Base-by-base conservation (phyloP, 2,797 vertebrate species). In the Sebastes trivittatus region DNA sequence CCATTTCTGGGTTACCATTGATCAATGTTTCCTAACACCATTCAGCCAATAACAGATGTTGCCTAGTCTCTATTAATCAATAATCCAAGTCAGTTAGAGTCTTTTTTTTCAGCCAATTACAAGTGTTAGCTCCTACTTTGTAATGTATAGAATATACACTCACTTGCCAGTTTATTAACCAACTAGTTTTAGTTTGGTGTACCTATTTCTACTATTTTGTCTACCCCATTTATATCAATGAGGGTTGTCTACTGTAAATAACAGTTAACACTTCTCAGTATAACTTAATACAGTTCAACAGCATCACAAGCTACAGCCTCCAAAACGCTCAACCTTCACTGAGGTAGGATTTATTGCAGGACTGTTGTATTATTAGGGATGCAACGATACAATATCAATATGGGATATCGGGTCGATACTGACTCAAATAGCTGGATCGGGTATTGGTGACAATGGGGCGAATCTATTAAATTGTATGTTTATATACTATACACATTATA, bases 21-120 rank as follows among this genome's bases (percentile, higher is more conserved):
- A 81, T 60, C 10, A 52, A 20, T 30, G 71, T 69, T 75, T 11
- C 42, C 64, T 32, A 72, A 79, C 61, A 79, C 10, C 56, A 52
- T 61, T 85, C 59, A 79, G 62, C 70, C 60, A 74, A 77, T 77
- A 76, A 62, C 4, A 16, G 69, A 73, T 4, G 58, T n/a, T 42
- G 52, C 34, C 5, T 65, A 30, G 9, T 81, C 58, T 69, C 22
- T 63, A 38, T 70, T 34, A 75, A 81, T 82, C 64, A 58, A 78
- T 66, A 78, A 78, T 68, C 13, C 27, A 54, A 58, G 72, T 73
- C 49, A 59, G 64, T 68, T 38, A 52, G 13, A 74, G 20, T 68
- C 7, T 18, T 11, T 65, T 65, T 65, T 63, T 60, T 29, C 13
- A 61, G 54, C 7, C 22, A 63, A 27, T 46, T 42, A 23, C 3